Conservation (phyloP, 2,888 invertebrate species). For the Pinctada fucata region DNA sequence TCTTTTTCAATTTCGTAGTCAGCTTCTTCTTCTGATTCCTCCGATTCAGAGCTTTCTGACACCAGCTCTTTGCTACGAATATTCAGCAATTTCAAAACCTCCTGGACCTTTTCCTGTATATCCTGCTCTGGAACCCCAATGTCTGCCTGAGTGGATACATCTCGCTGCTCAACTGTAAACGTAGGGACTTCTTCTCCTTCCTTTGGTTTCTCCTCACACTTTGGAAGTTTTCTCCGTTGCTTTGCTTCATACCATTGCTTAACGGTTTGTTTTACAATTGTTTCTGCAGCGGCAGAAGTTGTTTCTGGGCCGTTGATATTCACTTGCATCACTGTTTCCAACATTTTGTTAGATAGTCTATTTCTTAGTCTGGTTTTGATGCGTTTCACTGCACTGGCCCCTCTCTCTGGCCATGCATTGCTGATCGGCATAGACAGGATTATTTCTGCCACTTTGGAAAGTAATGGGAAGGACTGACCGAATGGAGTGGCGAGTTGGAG, state of each 20-base stretch:
- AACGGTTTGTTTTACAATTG: conserved; percentile 19
- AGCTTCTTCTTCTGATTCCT: neutral
- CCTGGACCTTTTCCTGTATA: conserved; percentile 2
- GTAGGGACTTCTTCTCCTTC: neutral
- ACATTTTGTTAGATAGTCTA: conserved; percentile 26
- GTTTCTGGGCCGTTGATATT: conserved; percentile 37
- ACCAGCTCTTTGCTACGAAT: neutral
- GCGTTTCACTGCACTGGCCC: conserved; percentile 44
- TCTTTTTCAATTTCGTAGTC: neutral
- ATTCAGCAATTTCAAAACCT: neutral
- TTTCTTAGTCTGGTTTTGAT: conserved; percentile 38
- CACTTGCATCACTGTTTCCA: conserved; percentile 32
- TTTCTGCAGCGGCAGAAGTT: neutral
- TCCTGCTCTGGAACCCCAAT: neutral
- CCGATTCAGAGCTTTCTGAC: neutral
- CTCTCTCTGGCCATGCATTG: conserved; percentile 53
- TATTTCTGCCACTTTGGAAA: conserved; percentile 33
- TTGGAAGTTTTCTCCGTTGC: conserved; percentile 27
- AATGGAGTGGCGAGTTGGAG: conserved; percentile 5
- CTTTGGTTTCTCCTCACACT: neutral
- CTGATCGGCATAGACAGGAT: conserved; percentile 37
- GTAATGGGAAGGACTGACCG: conserved; percentile 6
- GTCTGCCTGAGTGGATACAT: conserved; percentile 12
- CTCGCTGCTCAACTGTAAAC: neutral
- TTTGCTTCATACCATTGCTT: conserved; percentile 27